Conservation (phyloP, 1,140 invertebrate genomes). For the Plodia interpunctella region DNA sequence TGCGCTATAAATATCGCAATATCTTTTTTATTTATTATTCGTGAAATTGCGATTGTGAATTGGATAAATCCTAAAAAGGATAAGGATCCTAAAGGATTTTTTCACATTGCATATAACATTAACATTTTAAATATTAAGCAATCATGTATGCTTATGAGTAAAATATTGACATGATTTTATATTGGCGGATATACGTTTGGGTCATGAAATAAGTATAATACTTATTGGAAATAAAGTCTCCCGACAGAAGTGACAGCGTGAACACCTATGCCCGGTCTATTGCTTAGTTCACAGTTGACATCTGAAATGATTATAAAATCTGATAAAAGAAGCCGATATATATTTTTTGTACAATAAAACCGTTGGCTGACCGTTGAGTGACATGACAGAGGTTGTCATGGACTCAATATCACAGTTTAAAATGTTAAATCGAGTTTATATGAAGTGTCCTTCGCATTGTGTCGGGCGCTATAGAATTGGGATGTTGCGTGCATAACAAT, state of each 20-base stretch:
- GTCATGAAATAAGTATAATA: no score
- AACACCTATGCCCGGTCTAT: slow-evolving; percentile 11
- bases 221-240: slow-evolving; percentile 1
- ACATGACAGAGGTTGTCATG: slow-evolving; percentile 48
- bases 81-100: no score
- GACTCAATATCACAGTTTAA: slow-evolving; percentile 42
- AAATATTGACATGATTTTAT: no score
- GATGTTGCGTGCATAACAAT: not conserved
- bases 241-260: slow-evolving; percentile 6
- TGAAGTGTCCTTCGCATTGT: slow-evolving; percentile 46
- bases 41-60: no score
- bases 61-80: no score
- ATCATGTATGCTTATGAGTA: no score
- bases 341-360: slow-evolving; percentile 46
- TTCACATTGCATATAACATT: no score
- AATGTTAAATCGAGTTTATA: slow-evolving; percentile 34
- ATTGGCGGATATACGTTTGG: no score
- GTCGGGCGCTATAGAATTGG: slow-evolving; percentile 11
- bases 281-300: slow-evolving; percentile 42
- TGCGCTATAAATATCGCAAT: slow-evolving; percentile 21
- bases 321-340: slow-evolving; percentile 35
- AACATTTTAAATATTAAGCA: no score
- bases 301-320: slow-evolving; percentile 47
- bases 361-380: slow-evolving; percentile 67
- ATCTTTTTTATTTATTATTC: slow-evolving; percentile 15